phyloP scores from a whole-genome alignment of 1,140 invertebrate species.

The Formica selysi region DNA sequence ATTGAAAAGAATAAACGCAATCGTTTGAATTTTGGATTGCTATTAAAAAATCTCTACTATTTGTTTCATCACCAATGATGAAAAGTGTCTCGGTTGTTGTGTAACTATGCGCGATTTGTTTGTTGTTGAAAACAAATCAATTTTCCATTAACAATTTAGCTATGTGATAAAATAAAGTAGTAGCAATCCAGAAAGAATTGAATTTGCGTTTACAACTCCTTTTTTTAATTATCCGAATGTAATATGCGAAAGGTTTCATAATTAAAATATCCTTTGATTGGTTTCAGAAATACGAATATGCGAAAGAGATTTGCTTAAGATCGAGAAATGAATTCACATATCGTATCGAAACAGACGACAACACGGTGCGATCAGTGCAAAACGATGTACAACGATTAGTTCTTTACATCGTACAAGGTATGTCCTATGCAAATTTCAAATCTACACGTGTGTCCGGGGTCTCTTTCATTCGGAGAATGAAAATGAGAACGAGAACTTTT shows the following conservation, averaged over 20 bases:
- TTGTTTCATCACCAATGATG: not conserved
- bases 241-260: too few relatives aligned
- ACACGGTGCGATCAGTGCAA: conserved; percentile 21
- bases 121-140: too few relatives aligned
- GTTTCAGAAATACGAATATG: not conserved
- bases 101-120: too few relatives aligned
- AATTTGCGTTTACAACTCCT: too few relatives aligned
- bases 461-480: conserved; percentile 29
- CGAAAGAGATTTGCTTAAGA: not conserved
- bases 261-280: not conserved
- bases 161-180: too few relatives aligned
- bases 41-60: not conserved
- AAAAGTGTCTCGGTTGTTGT: too few relatives aligned
- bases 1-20: too few relatives aligned
- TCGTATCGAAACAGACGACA: conserved; percentile 29
- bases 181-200: too few relatives aligned
- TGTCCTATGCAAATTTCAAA: conserved; percentile 61
- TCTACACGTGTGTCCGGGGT: conserved; percentile 18
- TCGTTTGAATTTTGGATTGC: too few relatives aligned
- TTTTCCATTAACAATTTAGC: not conserved
- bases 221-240: too few relatives aligned
- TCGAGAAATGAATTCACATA: conserved; percentile 4
- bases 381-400: conserved; percentile 42
- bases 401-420: conserved; percentile 41
- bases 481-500: conserved; percentile 41